A percentile compares a stretch with the other conserved stretches of the same genome.
Conservation (phyloP, 1,140 invertebrate genomes). For the Metaphire vulgaris region DNA sequence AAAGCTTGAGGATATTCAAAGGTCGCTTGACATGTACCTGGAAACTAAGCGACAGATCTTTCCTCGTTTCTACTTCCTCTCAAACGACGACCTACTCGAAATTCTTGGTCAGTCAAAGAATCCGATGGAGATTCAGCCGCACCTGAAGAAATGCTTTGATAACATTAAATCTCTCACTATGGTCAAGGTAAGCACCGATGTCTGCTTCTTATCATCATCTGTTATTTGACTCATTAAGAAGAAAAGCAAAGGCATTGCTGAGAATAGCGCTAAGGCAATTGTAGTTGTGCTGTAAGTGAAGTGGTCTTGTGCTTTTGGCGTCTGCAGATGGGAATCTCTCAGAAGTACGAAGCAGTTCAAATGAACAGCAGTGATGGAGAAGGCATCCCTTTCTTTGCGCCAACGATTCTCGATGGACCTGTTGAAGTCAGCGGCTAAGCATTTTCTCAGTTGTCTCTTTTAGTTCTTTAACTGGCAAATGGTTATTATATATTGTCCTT, state of each 20-base stretch:
- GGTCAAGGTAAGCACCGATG: constrained; percentile 45
- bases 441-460: no score
- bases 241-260: not conserved
- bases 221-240: not conserved
- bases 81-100: constrained; percentile 53
- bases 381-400: constrained; percentile 64
- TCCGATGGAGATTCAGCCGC: constrained; percentile 49
- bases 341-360: constrained; percentile 58
- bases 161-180: constrained; percentile 52
- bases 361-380: constrained; percentile 77
- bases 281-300: no score
- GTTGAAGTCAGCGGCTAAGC: constrained; percentile 61
- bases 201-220: no score
- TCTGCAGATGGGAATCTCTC: constrained; percentile 40
- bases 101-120: constrained; percentile 53
- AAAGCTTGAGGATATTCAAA: constrained; percentile 53
- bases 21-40: constrained; percentile 53
- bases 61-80: constrained; percentile 54
- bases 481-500: no score
- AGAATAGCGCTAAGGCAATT: not conserved
- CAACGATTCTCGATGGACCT: constrained; percentile 65
- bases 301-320: no score
- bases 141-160: constrained; percentile 54
- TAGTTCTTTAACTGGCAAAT: no score
- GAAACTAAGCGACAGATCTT: constrained; percentile 53